Base-by-base conservation (phyloP, 2,888 invertebrate genomes). In the Cactoblastis cactorum region DNA sequence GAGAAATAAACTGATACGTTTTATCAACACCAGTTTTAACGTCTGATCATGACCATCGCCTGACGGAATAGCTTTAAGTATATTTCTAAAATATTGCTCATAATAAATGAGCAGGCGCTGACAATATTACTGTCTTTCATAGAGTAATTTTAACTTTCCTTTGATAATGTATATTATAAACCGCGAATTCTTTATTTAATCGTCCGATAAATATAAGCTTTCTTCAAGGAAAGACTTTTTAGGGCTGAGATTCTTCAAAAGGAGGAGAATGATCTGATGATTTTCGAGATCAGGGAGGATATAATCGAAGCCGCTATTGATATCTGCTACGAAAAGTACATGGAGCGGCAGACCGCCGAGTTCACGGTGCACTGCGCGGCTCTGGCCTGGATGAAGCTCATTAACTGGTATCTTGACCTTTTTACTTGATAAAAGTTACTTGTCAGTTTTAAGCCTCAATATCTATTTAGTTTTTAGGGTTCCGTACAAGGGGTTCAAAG, bases 201-300 rank as follows among this genome's bases (percentile, higher is more conserved):
- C n/a, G n/a, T n/a, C n/a, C n/a, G n/a, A n/a, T n/a, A 28, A 28
- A 28, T 6, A 9, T 28, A 28, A 28, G 28, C 28, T 9, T 4
- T 3, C 22, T 28, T 8, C 3, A 28, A 9, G 9, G 8, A 28
- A 4, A 6, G 9, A 28, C 39, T 9, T 45, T 52, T 6, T 32
- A 90, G 88, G 88, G 77, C 78, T 1, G 89, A 88, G 58, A 77
- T 87, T 2, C 62, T 88, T 0, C 80, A 83, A 55, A 83, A 82
- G 50, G 89, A 90, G 57, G 90, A 90, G 41, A 75, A 69, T 6
- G 87, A 90, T 51, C 58, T 86, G 18, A 45, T 86, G 19, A 66
- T 87, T 1, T 76, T 84, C 24, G 83, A 86, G 15, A 68, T 90
- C 3, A 75, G 90, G 0, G 90, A 90, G 55, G 86, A 90, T 53